These are phyloP conservation scores for Microplitis mediator DNA, from an alignment of 1,140 invertebrate genomes.

Conservation along the genomic window DNA sequence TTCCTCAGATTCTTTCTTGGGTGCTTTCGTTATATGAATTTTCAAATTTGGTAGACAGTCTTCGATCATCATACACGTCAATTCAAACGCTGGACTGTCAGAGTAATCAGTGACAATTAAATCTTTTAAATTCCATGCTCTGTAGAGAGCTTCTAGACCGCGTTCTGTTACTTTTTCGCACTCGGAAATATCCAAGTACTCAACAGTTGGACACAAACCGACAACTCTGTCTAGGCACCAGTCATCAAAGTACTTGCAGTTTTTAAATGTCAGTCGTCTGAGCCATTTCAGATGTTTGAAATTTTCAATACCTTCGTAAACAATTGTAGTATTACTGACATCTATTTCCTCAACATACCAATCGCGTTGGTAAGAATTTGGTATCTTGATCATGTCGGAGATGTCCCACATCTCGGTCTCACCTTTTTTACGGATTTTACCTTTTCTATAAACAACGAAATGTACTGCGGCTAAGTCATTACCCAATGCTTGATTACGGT, in stretches of 20 bases:
- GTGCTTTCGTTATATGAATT: conserved; percentile 32
- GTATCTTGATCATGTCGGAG: conserved; percentile 64
- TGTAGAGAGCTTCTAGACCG: conserved; percentile 71
- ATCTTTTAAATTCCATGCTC: conserved; percentile 64
- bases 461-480: conserved; percentile 76
- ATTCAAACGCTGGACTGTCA: conserved; percentile 57
- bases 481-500: conserved; percentile 65
- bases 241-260: conserved; percentile 73
- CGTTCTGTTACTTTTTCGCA: conserved; percentile 70
- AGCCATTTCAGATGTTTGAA: conserved; percentile 67
- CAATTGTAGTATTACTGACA: conserved; percentile 66
- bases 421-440: conserved; percentile 67
- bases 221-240: conserved; percentile 76
- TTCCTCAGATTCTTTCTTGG: neutral
- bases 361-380: conserved; percentile 61
- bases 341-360: conserved; percentile 73
- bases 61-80: conserved; percentile 67
- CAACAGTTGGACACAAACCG: conserved; percentile 66
- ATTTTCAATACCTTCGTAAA: conserved; percentile 76
- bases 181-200: conserved; percentile 76
- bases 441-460: conserved; percentile 72
- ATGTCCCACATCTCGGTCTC: conserved; percentile 64
- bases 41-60: conserved; percentile 53
- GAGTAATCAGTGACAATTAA: conserved; percentile 60
- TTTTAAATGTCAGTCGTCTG: conserved; percentile 70